Base-by-base conservation (phyloP, 2,797 vertebrate species). In the Acomys russatus region DNA sequence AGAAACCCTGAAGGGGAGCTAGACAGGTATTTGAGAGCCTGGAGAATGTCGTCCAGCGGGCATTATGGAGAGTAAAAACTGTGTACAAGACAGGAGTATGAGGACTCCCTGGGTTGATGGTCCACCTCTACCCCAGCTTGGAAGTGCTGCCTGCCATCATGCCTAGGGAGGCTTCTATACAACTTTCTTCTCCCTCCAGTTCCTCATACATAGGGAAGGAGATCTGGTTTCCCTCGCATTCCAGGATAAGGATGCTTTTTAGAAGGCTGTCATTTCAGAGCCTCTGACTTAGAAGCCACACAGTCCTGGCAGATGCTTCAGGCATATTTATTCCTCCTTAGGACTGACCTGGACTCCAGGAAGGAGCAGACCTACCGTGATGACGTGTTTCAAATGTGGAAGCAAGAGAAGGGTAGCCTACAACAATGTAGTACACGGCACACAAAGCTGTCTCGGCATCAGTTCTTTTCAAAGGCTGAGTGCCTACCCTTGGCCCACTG, bases 81-180 rank as follows among this genome's bases (percentile, higher is more conserved):
- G 7, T 0, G 10, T 30, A 54, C n/a, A 15, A 23, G 63, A 92
- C n/a, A 0, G 25, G 15, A 70, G 33, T 14, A 0, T 10, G 5
- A 78, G 83, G 17, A 73, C 25, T 8, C 2, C 20, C 35, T 71
- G 44, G 35, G 5, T 44, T 2, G 17, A 35, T 3, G 64, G 61
- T 23, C 10, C 38, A 73, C 22, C 38, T 11, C 0, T 17, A 1
- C 64, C 68, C 51, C 17, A 38, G 28, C n/a, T 44, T 23, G 0
- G 10, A 44, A 15, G 22, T 14, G 0, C 0, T 0, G 4, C 3
- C 56, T 70, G 8, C 59, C 0, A 2, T 5, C 1, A 49, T 2
- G 5, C 20, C 49, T 56, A n/a, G 66, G 87, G 64, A 79, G 49
- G 18, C 3, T 59, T 70, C 59, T 66, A 74, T 63, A 51, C 3